Conservation (phyloP, 2,113 vertebrate genomes). For the Grus americana region DNA sequence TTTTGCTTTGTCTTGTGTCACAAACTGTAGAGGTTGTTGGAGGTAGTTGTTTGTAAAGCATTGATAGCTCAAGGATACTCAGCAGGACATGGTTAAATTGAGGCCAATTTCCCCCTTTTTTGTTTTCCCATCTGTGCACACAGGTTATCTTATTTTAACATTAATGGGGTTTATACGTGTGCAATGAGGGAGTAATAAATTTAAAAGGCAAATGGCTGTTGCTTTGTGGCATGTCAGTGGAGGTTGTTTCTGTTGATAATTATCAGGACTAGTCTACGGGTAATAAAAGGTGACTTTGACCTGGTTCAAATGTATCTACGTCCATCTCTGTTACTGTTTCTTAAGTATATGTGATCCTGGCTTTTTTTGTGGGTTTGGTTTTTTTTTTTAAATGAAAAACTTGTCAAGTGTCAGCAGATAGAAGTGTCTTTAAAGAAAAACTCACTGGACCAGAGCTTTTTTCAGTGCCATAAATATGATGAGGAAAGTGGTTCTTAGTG, state of each 20-base stretch:
- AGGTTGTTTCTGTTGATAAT: not conserved
- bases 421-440: not conserved
- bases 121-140: not conserved
- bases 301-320: not conserved
- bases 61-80: not conserved
- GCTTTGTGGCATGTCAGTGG: not conserved
- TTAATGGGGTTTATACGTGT: not conserved
- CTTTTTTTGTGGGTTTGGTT: not conserved
- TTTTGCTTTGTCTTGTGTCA: not conserved
- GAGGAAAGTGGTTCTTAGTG: not conserved
- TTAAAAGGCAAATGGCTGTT: not conserved
- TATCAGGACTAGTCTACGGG: not conserved
- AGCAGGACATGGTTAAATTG: not conserved
- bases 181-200: not conserved
- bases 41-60: not conserved
- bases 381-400: not conserved
- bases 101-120: not conserved
- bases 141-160: not conserved
- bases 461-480: not conserved
- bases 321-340: not conserved
- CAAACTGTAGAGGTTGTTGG: not conserved
- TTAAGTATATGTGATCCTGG: not conserved
- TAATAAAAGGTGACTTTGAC: not conserved
- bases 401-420: not conserved
- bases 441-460: not conserved